These are phyloP conservation scores for Paramormyrops kingsleyae DNA, from an alignment of 2,113 vertebrate genomes.

Conservation along the genomic window DNA sequence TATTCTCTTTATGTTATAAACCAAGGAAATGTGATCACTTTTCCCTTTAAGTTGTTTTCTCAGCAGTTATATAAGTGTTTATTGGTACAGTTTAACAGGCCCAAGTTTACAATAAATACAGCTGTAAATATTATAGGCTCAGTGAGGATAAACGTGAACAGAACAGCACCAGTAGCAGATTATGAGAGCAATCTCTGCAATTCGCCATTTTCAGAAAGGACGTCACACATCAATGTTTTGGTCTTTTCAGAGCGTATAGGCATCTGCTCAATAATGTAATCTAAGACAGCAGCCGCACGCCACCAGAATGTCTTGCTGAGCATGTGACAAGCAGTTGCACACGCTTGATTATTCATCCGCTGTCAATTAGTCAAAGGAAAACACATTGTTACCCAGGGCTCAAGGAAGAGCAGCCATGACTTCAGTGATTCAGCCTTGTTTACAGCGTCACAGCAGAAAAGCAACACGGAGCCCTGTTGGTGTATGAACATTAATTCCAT, in stretches of 20 bases:
- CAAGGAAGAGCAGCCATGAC: neutral
- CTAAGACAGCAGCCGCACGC: neutral
- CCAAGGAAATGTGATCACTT: neutral
- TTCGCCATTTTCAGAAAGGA: neutral
- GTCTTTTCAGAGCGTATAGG: neutral
- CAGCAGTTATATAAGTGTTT: neutral
- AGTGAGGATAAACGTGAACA: neutral
- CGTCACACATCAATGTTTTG: neutral
- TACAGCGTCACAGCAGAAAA: neutral
- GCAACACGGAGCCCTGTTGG: neutral
- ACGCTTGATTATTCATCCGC: constrained; percentile 2
- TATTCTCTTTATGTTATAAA: neutral
- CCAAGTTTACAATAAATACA: neutral
- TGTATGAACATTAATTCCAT: neutral
- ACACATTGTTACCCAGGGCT: neutral
- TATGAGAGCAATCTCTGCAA: neutral
- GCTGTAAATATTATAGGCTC: neutral
- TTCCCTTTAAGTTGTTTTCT: neutral
- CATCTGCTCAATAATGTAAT: constrained; percentile 15
- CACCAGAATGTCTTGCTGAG: neutral
- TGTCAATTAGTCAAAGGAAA: constrained; percentile 17
- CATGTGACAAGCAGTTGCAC: neutral
- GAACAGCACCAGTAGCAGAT: neutral
- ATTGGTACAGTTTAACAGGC: neutral
- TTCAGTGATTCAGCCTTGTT: neutral